Percentiles rank a stretch among this genome's conserved stretches.
These are phyloP conservation scores for Drosophila ustulata DNA, from an alignment of 2,888 invertebrate species.

Conservation along the genomic window DNA sequence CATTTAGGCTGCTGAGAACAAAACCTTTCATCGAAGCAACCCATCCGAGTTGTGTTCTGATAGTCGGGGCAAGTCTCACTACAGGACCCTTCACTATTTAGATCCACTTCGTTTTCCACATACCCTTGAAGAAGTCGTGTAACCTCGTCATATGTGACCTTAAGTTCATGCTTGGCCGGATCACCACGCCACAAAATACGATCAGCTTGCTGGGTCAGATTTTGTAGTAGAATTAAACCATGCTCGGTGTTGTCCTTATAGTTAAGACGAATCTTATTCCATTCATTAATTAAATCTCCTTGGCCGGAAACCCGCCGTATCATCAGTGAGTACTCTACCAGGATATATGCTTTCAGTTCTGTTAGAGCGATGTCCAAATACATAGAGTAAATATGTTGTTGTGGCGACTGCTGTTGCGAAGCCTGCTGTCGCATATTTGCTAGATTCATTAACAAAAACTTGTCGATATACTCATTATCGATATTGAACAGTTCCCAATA, in stretches of 20 bases:
- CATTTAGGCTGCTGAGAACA: conserved; percentile 86
- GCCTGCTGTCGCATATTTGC: too few species aligned
- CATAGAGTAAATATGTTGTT: neutral
- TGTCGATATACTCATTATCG: too few species aligned
- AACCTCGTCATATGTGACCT: conserved; percentile 84
- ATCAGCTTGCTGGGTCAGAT: neutral
- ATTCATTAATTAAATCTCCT: neutral
- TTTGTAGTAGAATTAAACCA: neutral
- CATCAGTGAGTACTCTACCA: neutral
- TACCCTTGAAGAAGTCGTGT: too few species aligned
- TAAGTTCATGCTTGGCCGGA: conserved; percentile 85
- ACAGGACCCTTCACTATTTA: conserved; percentile 86
- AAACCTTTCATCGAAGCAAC: conserved; percentile 90
- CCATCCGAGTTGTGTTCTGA: conserved; percentile 88
- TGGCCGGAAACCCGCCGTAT: neutral
- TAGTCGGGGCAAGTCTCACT: conserved; percentile 92
- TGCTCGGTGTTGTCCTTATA: neutral
- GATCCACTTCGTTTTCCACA: too few species aligned
- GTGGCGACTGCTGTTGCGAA: too few species aligned
- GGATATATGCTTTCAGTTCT: neutral
- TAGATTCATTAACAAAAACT: too few species aligned
- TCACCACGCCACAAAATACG: neutral
- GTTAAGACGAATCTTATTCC: neutral
- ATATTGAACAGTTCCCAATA: too few species aligned
- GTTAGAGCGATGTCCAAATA: neutral